These are phyloP conservation scores for Calidris pugnax DNA, from an alignment of 2,113 vertebrate species.

Conservation along the genomic window DNA sequence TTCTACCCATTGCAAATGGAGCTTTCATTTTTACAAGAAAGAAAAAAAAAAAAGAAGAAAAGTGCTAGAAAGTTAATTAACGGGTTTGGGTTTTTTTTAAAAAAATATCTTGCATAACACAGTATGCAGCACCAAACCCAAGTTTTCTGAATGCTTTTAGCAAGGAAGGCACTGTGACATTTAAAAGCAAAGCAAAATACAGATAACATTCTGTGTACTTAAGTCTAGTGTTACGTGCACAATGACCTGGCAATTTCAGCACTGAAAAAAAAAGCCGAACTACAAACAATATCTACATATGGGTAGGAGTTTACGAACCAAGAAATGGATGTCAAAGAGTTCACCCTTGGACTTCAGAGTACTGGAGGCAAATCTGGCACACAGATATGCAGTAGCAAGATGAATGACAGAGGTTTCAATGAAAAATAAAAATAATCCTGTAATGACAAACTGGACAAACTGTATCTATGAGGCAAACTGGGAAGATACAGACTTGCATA, in stretches of 20 bases:
- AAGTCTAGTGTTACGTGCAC: neutral
- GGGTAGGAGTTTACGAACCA: neutral
- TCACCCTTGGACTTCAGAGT: neutral
- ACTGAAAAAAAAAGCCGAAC: neutral
- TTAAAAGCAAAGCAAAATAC: slow-evolving; percentile 10
- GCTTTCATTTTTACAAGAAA: neutral
- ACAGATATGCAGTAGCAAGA: neutral
- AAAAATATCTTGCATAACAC: neutral
- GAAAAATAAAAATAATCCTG: neutral
- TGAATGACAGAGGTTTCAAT: neutral
- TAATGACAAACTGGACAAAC: neutral
- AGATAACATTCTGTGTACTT: neutral
- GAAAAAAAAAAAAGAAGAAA: neutral
- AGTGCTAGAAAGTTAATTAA: neutral
- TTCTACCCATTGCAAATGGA: neutral
- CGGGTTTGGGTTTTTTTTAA: neutral
- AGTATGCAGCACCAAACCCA: neutral
- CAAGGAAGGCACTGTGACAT: neutral
- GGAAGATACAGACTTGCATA: neutral
- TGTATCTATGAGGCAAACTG: neutral
- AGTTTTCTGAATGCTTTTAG: neutral
- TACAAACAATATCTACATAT: neutral
- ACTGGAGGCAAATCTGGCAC: neutral
- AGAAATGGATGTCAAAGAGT: neutral
- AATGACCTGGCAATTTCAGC: neutral